Conservation (phyloP, 1,140 invertebrate species). For the Eupeodes corollae region DNA sequence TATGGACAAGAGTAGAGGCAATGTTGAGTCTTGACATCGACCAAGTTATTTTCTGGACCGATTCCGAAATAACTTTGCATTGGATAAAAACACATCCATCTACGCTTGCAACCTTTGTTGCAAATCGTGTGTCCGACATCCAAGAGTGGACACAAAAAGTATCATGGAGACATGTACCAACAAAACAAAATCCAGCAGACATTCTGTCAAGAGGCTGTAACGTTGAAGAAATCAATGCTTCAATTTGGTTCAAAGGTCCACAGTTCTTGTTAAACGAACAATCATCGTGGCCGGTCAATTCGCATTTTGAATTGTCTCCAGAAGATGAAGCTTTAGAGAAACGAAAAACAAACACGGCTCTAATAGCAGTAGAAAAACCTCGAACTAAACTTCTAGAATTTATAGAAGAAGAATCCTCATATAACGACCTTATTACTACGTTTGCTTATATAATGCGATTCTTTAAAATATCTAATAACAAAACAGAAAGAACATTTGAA, state of each 20-base stretch:
- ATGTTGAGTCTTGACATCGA: neutral
- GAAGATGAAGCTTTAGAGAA: neutral
- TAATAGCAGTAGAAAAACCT: neutral
- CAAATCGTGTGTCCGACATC: conserved; percentile 30
- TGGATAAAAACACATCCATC: conserved; percentile 20
- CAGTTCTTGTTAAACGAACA: neutral
- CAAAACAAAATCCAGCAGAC: conserved; percentile 30
- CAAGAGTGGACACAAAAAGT: conserved; percentile 10
- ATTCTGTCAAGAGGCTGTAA: conserved; percentile 21
- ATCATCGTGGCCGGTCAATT: neutral
- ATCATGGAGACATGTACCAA: conserved; percentile 24
- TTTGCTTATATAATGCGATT: neutral
- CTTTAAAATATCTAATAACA: neutral
- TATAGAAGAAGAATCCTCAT: neutral
- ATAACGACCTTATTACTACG: neutral
- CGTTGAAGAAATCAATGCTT: conserved; percentile 11
- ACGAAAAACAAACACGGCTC: neutral
- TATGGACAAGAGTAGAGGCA: conserved; percentile 1
- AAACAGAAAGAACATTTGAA: neutral
- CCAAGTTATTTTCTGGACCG: conserved; percentile 17
- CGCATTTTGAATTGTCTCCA: neutral
- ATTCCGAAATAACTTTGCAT: conserved; percentile 25
- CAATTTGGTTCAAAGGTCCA: conserved; percentile 28
- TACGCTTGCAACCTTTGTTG: conserved; percentile 17
- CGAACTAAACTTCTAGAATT: neutral